phyloP scores from a whole-genome alignment of 2,797 vertebrate genomes.

The Notamacropus eugenii region DNA sequence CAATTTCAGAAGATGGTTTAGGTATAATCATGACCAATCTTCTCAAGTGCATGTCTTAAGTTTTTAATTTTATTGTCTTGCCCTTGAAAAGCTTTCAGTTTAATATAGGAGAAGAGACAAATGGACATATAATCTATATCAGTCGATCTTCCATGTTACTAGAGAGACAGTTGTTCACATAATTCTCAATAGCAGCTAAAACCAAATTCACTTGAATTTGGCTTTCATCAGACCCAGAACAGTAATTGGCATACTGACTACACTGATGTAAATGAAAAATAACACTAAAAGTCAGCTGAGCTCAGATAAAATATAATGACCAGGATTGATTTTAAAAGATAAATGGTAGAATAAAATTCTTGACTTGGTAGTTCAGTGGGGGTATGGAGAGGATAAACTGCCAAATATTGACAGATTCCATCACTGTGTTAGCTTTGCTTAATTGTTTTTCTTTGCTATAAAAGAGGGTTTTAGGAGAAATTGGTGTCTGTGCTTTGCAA shows the following conservation, averaged over 20 bases:
- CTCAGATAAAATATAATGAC: neutral
- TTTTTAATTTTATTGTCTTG: neutral
- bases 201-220: neutral
- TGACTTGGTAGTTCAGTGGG: neutral
- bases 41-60: neutral
- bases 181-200: neutral
- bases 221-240: neutral
- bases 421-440: neutral
- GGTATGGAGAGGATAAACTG: neutral
- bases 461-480: neutral
- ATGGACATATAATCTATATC: neutral
- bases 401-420: neutral
- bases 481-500: neutral
- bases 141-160: neutral
- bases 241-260: neutral
- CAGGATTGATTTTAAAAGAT: neutral
- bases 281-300: neutral
- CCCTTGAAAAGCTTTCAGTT: neutral
- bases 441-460: neutral
- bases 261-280: neutral
- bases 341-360: neutral
- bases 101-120: neutral
- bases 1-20: neutral
- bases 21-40: neutral
- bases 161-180: neutral